A percentile compares a stretch with the other conserved stretches of the same genome.
phyloP scores from a whole-genome alignment of 2,888 invertebrate genomes.

The Meteorus cinctellus region DNA sequence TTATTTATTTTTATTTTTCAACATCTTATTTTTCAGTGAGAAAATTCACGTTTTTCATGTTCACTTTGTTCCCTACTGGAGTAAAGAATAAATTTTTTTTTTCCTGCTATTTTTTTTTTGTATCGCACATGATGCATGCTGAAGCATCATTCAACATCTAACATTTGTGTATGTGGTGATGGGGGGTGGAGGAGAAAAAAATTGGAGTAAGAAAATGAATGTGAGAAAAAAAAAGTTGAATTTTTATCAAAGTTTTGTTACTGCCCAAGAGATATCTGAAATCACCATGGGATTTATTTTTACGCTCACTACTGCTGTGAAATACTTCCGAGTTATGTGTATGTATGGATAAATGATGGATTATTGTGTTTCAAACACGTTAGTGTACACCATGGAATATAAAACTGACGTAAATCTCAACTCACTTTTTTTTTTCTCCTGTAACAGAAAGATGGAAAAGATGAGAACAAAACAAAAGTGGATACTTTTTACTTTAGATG shows the following conservation, averaged over 20 bases:
- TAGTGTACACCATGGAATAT: constrained; percentile 60
- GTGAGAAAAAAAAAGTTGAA: constrained; percentile 50
- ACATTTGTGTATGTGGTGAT: constrained; percentile 35
- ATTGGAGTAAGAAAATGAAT: background rate
- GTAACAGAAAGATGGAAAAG: background rate
- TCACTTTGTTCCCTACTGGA: constrained; percentile 51
- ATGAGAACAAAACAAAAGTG: background rate
- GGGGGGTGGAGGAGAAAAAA: constrained; percentile 42
- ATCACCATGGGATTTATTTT: constrained; percentile 66
- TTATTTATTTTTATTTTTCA: constrained; percentile 49
- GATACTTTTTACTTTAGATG: constrained; percentile 8
- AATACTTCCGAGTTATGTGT: constrained; percentile 63
- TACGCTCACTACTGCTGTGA: constrained; percentile 39
- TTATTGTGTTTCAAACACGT: constrained; percentile 56
- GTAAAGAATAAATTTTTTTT: constrained; percentile 33
- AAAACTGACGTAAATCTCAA: constrained; percentile 70
- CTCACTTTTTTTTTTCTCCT: constrained; percentile 40
- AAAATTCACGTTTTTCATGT: constrained; percentile 43
- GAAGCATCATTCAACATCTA: constrained; percentile 57
- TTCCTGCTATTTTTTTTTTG: constrained; percentile 47
- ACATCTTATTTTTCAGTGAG: constrained; percentile 42
- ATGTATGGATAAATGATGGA: constrained; percentile 71
- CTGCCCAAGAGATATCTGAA: constrained; percentile 56
- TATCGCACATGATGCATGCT: constrained; percentile 61
- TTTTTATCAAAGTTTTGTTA: constrained; percentile 59